phyloP scores from a whole-genome alignment of 2,888 invertebrate genomes.

The Tetramorium bicarinatum region DNA sequence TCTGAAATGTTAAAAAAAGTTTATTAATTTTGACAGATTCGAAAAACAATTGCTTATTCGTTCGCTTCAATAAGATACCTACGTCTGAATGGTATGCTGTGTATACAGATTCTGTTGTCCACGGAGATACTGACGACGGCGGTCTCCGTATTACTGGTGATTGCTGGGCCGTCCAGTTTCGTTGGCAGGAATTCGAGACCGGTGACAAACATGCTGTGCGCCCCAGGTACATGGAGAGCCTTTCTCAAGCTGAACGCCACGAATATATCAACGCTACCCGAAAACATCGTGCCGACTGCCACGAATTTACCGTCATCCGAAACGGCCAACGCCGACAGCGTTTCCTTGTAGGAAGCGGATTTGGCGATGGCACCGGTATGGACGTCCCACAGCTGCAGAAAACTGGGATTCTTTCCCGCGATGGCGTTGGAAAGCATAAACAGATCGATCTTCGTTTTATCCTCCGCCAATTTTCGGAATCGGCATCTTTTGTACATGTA shows the following conservation, averaged over 20 bases:
- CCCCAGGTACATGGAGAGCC: slow-evolving; percentile 93
- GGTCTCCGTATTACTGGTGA: slow-evolving; percentile 92
- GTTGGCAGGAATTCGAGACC: slow-evolving; percentile 96
- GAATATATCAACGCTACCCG: slow-evolving; percentile 96
- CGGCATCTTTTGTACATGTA: slow-evolving; percentile 95
- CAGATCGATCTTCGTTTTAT: slow-evolving; percentile 89
- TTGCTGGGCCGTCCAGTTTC: slow-evolving; percentile 90
- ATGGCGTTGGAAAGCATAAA: slow-evolving; percentile 94
- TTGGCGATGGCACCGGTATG: slow-evolving; percentile 88
- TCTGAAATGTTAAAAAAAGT: slow-evolving; percentile 87
- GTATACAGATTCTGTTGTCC: slow-evolving; percentile 97
- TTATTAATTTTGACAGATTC: background rate
- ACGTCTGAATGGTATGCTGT: slow-evolving; percentile 94
- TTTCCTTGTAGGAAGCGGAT: slow-evolving; percentile 90
- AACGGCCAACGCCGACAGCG: slow-evolving; percentile 94
- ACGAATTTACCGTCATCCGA: slow-evolving; percentile 97
- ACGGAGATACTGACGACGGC: slow-evolving; percentile 98
- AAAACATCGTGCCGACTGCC: slow-evolving; percentile 97
- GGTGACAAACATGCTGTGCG: slow-evolving; percentile 99
- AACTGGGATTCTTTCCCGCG: slow-evolving; percentile 91
- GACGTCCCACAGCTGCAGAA: slow-evolving; percentile 93
- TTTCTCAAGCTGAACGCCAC: slow-evolving; percentile 97
- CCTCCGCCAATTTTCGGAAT: slow-evolving; percentile 88
- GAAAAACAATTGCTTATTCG: background rate
- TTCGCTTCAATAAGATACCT: slow-evolving; percentile 84